Conservation (phyloP, 2,797 vertebrate species). For the Ceryle rudis region DNA sequence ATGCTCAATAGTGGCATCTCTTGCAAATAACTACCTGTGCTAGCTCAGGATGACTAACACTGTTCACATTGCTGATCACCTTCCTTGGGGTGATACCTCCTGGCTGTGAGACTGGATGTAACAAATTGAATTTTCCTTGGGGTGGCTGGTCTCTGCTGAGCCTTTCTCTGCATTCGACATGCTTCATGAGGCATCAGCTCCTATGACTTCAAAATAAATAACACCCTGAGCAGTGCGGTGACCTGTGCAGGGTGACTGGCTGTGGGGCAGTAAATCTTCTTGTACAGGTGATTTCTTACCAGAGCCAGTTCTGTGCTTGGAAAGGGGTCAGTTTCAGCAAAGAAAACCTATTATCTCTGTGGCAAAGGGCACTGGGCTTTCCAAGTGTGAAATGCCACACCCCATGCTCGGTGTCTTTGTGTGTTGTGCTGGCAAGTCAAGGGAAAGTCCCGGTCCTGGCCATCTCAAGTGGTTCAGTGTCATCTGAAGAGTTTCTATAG, state of each 20-base stretch:
- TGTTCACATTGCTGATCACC: background rate
- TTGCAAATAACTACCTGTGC: background rate
- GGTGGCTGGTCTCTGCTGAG: background rate
- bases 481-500: background rate
- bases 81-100: background rate
- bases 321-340: background rate
- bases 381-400: background rate
- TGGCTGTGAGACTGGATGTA: background rate
- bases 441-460: background rate
- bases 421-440: background rate
- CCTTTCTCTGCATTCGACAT: background rate
- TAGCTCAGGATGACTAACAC: background rate
- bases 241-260: background rate
- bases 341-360: background rate
- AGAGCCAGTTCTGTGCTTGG: background rate
- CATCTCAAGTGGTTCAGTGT: rapidly evolving
- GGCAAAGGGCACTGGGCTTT: background rate
- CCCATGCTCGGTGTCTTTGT: rapidly evolving
- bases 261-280: background rate
- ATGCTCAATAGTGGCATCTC: background rate
- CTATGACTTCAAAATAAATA: background rate
- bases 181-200: background rate
- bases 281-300: background rate
- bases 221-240: background rate
- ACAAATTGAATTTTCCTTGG: background rate